Evolutionary conservation across 2,888 invertebrate genomes (phyloP).

Genomic region (Eupithecia vulgata): DNA sequence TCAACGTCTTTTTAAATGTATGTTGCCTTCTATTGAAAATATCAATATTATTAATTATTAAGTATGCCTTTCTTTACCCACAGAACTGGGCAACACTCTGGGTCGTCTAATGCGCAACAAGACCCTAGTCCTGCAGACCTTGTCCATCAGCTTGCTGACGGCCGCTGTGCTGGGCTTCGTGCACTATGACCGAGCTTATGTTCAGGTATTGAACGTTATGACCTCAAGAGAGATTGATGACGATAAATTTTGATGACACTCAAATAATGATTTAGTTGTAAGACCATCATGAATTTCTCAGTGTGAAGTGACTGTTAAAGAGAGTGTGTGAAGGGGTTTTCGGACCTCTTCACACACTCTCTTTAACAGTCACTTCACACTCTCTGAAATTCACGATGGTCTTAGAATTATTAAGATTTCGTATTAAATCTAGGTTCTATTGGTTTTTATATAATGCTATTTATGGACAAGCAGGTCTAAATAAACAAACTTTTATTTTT

Average conservation of each 20-base stretch:
- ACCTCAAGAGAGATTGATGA: not conserved
- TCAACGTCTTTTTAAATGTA: no score
- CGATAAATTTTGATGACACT: no score
- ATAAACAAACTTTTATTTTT: no score
- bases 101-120: conserved; percentile 61
- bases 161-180: conserved; percentile 67
- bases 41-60: no score
- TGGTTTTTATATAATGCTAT: not conserved
- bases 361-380: not conserved
- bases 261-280: no score
- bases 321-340: no score
- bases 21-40: no score
- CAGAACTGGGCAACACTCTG: conserved; percentile 60
- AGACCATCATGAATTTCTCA: no score
- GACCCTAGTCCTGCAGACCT: conserved; percentile 59
- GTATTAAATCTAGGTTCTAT: not conserved
- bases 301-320: no score
- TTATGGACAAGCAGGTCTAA: no score
- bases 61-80: not conserved
- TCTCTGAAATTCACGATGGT: not conserved
- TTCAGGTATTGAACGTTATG: conserved; percentile 56
- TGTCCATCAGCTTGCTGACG: conserved; percentile 62
- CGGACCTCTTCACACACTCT: no score
- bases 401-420: not conserved
- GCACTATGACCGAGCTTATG: conserved; percentile 61